Conservation (phyloP, 2,797 vertebrate species). For the Halcyon leucocephala region DNA sequence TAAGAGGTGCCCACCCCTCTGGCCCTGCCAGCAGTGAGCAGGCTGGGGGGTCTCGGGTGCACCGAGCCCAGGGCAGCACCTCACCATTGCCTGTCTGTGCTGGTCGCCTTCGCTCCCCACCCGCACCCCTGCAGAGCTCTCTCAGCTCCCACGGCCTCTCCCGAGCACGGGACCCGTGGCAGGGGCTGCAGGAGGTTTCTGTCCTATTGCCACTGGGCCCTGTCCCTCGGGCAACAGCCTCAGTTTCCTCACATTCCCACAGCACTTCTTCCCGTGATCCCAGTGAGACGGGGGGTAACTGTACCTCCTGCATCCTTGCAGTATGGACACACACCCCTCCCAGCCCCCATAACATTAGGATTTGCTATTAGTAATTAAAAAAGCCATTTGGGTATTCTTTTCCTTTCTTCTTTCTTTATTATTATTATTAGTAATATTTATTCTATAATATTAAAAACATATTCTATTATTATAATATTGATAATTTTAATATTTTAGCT, state of each 20-base stretch:
- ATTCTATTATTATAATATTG: too few relatives aligned
- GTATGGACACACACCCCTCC: too few relatives aligned
- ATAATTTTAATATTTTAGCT: neutral
- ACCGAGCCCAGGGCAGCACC: neutral
- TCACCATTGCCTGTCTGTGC: accelerated
- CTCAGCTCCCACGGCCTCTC: neutral
- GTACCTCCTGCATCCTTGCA: neutral
- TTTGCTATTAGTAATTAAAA: neutral
- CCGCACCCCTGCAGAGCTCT: neutral
- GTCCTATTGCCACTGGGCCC: accelerated
- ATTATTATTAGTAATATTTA: neutral
- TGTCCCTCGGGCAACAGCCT: neutral
- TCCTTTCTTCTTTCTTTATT: neutral
- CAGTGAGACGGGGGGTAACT: neutral
- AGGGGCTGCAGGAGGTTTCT: neutral
- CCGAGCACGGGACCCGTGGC: neutral
- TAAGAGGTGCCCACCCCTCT: neutral
- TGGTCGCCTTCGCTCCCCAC: neutral
- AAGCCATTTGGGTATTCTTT: neutral
- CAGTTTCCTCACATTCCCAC: accelerated
- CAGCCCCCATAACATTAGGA: neutral
- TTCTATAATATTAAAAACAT: neutral
- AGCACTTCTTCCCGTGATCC: neutral
- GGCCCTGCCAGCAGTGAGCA: neutral
- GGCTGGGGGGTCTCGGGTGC: neutral